A percentile compares a stretch with the other conserved stretches of the same genome.
These are phyloP conservation scores for Lacerta viridis DNA, from an alignment of 2,797 vertebrate species.

Conservation along the genomic window DNA sequence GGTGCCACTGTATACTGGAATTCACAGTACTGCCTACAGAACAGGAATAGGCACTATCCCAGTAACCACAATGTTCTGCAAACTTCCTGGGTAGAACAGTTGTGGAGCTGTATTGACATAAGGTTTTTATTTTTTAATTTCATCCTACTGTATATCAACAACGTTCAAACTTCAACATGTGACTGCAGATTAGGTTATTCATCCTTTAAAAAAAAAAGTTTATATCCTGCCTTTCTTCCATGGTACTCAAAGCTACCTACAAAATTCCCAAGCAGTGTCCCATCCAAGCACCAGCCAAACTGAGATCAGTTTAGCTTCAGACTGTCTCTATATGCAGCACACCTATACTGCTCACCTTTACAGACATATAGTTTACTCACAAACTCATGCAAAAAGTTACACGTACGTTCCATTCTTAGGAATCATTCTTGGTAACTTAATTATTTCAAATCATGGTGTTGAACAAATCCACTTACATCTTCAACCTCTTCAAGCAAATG, in stretches of 20 bases:
- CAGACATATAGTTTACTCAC: not conserved
- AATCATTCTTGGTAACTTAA: not conserved
- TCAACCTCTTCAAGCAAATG: not conserved
- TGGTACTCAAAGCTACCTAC: not conserved
- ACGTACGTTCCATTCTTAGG: too few species aligned
- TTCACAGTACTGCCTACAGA: not conserved
- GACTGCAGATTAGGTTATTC: not conserved
- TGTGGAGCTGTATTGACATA: not conserved
- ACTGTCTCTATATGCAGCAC: not conserved
- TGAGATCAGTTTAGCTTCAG: not conserved
- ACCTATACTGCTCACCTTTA: not conserved
- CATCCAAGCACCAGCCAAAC: too few species aligned
- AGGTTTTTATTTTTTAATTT: not conserved
- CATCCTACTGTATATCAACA: not conserved
- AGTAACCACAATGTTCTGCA: not conserved
- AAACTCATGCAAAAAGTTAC: not conserved
- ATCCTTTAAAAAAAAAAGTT: not conserved
- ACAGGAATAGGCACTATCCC: not conserved
- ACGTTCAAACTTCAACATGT: not conserved
- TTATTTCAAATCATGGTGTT: not conserved
- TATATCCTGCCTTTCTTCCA: not conserved
- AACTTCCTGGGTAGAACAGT: not conserved
- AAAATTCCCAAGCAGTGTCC: not conserved
- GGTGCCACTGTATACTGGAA: not conserved
- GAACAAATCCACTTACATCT: not conserved